Conservation (phyloP, 2,888 invertebrate species). For the Odontothrips loti region DNA sequence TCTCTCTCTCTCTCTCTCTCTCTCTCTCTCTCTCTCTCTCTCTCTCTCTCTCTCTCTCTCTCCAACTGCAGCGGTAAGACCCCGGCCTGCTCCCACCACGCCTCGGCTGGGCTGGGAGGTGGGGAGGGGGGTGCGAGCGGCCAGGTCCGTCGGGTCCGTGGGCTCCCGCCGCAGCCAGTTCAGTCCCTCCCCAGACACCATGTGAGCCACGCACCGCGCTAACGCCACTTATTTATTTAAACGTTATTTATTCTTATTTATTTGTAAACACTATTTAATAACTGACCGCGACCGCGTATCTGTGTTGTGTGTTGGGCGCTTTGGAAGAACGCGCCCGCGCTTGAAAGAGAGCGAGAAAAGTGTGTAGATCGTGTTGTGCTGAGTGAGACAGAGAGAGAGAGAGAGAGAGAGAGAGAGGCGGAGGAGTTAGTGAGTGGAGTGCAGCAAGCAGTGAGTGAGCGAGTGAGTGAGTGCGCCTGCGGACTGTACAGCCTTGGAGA, state of each 20-base stretch:
- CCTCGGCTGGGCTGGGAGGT: not conserved
- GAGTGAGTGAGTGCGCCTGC: not conserved
- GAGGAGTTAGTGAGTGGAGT: not conserved
- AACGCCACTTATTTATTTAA: not conserved
- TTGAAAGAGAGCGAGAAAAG: not conserved
- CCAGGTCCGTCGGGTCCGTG: not conserved
- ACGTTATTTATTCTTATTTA: conserved; percentile 18
- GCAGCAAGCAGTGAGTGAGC: not conserved
- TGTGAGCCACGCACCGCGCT: conserved; percentile 3
- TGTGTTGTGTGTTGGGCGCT: not conserved
- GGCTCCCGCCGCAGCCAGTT: not conserved
- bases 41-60: not conserved
- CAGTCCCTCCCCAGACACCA: conserved; percentile 23
- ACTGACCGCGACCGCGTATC: not conserved
- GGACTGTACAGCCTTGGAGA: conserved; percentile 10
- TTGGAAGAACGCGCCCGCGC: not conserved
- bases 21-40: too few species aligned
- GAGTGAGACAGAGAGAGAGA: not conserved
- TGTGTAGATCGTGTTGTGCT: not conserved
- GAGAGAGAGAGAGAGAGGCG: not conserved
- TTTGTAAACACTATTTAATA: not conserved
- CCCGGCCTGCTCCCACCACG: not conserved
- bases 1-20: too few species aligned
- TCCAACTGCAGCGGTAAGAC: not conserved
- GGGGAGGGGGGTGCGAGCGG: not conserved